These are phyloP conservation scores for Fragum whitleyi DNA, from an alignment of 2,888 invertebrate species.

Conservation along the genomic window DNA sequence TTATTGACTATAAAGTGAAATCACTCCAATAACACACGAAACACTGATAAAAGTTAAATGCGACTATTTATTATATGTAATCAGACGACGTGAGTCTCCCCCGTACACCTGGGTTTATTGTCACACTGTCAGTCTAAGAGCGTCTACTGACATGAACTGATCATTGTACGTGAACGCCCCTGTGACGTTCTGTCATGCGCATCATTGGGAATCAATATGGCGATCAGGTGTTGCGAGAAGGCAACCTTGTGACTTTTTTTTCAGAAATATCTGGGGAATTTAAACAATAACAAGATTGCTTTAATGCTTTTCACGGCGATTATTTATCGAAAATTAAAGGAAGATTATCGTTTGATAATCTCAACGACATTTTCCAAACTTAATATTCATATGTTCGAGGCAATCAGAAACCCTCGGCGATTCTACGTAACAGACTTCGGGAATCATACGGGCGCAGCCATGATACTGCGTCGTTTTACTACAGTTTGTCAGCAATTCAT, in stretches of 20 bases:
- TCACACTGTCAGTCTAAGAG: slow-evolving; percentile 16
- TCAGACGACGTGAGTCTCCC: slow-evolving; percentile 12
- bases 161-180: slow-evolving; percentile 16
- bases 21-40: slow-evolving; percentile 8
- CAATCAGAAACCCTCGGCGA: no score
- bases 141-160: slow-evolving; percentile 11
- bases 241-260: neutral
- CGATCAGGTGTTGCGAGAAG: neutral
- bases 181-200: slow-evolving; percentile 24
- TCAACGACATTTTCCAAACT: no score
- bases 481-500: no score
- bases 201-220: slow-evolving; percentile 20
- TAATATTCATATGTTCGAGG: no score
- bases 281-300: no score
- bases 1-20: slow-evolving; percentile 9
- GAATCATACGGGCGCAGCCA: no score
- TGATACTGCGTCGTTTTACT: no score
- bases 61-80: slow-evolving; percentile 23
- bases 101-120: slow-evolving; percentile 23
- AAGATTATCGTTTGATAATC: no score
- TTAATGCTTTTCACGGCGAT: no score
- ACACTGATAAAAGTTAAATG: slow-evolving; percentile 22
- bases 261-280: no score
- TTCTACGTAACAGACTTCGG: no score
- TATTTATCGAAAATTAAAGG: no score